Evolutionary conservation across 2,797 vertebrate genomes (phyloP), one percentile per base, ranked within the genome.

Genomic region (Melanotaenia trifasciata): DNA sequence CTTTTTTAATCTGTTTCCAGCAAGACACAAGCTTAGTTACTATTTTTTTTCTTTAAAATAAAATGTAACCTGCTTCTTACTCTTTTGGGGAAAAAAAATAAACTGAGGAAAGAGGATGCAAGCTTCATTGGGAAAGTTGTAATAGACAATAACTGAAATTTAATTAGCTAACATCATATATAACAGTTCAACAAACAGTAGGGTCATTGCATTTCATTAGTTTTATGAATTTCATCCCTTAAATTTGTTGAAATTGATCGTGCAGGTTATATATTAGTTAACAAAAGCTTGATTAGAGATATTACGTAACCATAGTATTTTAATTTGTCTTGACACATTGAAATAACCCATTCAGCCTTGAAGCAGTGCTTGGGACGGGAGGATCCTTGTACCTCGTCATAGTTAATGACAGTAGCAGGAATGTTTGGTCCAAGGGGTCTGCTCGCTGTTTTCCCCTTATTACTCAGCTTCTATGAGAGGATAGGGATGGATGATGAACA

Each of bases 341-440:
- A 50, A 36, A 54, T 75, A 74, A 75, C 58, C 66, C 72, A 80
- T 64, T 72, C 72, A 87, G 84, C 74, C 71, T 86, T 33, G 64
- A 90, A 91, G 86, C 88, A 84, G 65, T 86, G 90, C 79, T 86
- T 89, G 84, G 72, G 74, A 80, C 53, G 38, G 77, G 54, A 84
- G 47, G 76, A 63, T 90, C 83, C 84, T 87, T 93, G 90, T 95
- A 95, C 95, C 94, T 96, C 92, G 68, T 94, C 92, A 94, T 94
- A 95, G 91, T 89, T 95, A 95, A 95, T 85, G 89, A 94, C 68
- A 90, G 93, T 87, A 85, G 93, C 93, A 83, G 93, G 88, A 92
- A 88, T 90, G 91, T 92, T 94, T 94, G 91, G 90, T 95, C 93
- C 93, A 80, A 94, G 91, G 81, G 88, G 81, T 93, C 90, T 94